These are phyloP conservation scores for Gallinago stenura DNA, from an alignment of 2,797 vertebrate genomes.

Conservation along the genomic window DNA sequence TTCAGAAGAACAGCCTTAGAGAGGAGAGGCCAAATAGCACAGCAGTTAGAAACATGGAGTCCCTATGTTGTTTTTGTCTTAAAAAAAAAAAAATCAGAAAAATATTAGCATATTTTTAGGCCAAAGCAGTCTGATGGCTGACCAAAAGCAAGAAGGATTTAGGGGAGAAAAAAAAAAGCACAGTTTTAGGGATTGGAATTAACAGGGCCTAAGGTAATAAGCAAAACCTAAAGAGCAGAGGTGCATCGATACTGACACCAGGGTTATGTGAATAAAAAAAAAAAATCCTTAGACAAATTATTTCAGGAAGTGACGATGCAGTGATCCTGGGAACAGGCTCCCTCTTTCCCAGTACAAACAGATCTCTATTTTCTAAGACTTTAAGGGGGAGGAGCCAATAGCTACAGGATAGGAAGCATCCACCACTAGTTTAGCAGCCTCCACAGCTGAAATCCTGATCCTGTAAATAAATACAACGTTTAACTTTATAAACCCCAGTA, in stretches of 20 bases:
- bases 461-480: not conserved
- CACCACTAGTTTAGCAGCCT: not conserved
- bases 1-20: not conserved
- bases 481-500: not conserved
- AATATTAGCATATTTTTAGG: not conserved
- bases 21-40: not conserved
- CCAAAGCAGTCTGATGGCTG: not conserved
- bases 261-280: not conserved
- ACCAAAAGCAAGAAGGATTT: not conserved
- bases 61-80: not conserved
- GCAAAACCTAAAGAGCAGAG: not conserved
- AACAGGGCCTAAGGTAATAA: not conserved
- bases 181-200: not conserved
- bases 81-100: not conserved
- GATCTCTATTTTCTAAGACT: constrained; percentile 64
- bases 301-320: constrained; percentile 60
- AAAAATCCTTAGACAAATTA: not conserved
- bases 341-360: constrained; percentile 43
- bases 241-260: not conserved
- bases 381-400: constrained; percentile 49
- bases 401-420: constrained; percentile 22
- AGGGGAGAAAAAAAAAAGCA: not conserved
- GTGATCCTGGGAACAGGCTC: constrained; percentile 59
- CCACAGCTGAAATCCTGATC: not conserved
- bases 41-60: not conserved